These are phyloP conservation scores for Cacajao melanocephalus DNA, from an alignment of 2,797 vertebrate species.

Conservation along the genomic window DNA sequence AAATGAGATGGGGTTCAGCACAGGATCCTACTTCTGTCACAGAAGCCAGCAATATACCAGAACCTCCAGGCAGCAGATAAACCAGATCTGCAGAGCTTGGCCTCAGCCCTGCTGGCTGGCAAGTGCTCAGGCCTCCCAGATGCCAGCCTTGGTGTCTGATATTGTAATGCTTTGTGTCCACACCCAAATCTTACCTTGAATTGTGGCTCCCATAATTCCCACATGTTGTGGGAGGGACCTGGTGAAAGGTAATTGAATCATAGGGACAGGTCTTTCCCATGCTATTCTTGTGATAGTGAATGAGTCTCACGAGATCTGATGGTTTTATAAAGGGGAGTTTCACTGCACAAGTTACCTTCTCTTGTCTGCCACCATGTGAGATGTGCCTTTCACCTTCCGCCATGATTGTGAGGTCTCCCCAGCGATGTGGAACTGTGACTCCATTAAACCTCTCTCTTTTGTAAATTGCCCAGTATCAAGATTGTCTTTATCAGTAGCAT, in stretches of 20 bases:
- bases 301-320: not conserved
- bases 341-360: not conserved
- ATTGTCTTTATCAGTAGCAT: not conserved
- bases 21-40: not conserved
- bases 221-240: not conserved
- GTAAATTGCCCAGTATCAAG: not conserved
- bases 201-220: not conserved
- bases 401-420: not conserved
- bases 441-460: not conserved
- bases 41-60: not conserved
- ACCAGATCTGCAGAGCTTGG: not conserved
- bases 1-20: not conserved
- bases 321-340: not conserved
- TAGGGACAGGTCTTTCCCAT: not conserved
- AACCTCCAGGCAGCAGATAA: not conserved
- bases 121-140: not conserved
- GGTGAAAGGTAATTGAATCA: not conserved
- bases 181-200: not conserved
- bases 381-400: not conserved
- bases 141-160: not conserved
- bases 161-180: not conserved
- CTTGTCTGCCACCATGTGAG: not conserved
- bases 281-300: not conserved
- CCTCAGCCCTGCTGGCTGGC: not conserved
- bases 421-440: not conserved